Evolutionary conservation across 2,113 vertebrate species (phyloP).

Genomic region (Triplophysa tibetana): DNA sequence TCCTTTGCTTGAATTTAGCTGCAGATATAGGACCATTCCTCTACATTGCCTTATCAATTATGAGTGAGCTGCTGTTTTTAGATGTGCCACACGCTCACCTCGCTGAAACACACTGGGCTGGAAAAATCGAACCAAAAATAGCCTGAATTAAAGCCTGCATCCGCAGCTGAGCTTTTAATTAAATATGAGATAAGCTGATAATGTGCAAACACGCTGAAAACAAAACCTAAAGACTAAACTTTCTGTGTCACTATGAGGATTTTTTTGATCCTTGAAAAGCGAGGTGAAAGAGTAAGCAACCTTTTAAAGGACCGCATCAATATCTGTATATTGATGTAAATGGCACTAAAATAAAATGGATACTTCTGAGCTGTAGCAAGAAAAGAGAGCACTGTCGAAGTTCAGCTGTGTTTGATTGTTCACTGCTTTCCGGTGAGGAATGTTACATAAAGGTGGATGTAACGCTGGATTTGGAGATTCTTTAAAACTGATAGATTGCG

Average conservation of each 20-base stretch:
- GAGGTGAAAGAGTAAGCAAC: conserved; percentile 6
- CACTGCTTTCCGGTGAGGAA: no score
- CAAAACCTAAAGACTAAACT: conserved; percentile 1
- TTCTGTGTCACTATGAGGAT: conserved; percentile 2
- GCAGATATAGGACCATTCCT: conserved; percentile 38
- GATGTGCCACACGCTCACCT: conserved; percentile 3
- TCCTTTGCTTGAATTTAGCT: no score
- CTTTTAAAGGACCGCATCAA: no score
- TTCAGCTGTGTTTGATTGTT: no score
- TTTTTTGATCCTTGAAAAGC: conserved; percentile 29
- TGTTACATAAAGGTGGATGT: no score
- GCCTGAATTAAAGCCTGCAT: conserved; percentile 29
- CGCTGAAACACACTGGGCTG: conserved; percentile 1
- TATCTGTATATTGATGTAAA: no score
- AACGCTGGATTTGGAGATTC: no score
- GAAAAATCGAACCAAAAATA: neutral
- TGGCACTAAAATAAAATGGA: no score
- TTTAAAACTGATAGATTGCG: no score
- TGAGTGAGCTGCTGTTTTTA: conserved; percentile 47
- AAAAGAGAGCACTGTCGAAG: no score
- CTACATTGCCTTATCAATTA: conserved; percentile 46
- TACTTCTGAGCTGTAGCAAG: no score
- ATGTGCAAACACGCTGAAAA: conserved; percentile 18
- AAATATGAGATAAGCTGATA: conserved; percentile 66
- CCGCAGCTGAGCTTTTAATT: conserved; percentile 63